Conservation (phyloP, 2,113 vertebrate species). For the Sigmodon hispidus region DNA sequence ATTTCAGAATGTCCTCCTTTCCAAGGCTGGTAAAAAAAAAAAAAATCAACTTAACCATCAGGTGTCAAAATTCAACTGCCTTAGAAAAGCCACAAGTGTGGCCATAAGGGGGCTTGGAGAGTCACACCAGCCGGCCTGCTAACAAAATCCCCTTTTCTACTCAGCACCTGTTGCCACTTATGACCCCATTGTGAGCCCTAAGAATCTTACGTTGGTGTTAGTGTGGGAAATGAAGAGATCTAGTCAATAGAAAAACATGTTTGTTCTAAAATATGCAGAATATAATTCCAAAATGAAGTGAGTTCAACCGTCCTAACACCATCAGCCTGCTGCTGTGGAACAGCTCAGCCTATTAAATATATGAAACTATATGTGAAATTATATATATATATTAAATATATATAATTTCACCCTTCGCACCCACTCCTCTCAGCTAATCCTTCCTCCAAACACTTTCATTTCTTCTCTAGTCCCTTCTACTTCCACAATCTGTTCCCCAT, state of each 20-base stretch:
- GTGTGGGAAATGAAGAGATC: neutral
- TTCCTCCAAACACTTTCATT: no score
- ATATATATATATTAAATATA: no score
- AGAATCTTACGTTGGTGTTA: neutral
- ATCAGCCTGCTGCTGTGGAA: neutral
- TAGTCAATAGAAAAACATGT: neutral
- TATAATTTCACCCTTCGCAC: no score
- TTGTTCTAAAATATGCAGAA: neutral
- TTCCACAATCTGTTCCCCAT: neutral
- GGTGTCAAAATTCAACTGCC: neutral
- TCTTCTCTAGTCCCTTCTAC: no score
- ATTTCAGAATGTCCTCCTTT: neutral
- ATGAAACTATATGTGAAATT: neutral
- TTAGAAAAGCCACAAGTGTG: rapidly evolving
- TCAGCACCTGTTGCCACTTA: neutral
- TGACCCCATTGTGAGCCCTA: rapidly evolving
- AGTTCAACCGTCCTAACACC: neutral
- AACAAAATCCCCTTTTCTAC: neutral
- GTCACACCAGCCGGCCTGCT: rapidly evolving
- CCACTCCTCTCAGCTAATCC: no score
- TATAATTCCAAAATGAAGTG: neutral
- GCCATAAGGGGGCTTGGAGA: rapidly evolving
- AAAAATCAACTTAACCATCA: no score
- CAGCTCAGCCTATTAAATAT: no score
- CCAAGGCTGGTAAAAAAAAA: neutral